Evolutionary conservation across 1,140 invertebrate species (phyloP).

Genomic region (Asobara japonica): DNA sequence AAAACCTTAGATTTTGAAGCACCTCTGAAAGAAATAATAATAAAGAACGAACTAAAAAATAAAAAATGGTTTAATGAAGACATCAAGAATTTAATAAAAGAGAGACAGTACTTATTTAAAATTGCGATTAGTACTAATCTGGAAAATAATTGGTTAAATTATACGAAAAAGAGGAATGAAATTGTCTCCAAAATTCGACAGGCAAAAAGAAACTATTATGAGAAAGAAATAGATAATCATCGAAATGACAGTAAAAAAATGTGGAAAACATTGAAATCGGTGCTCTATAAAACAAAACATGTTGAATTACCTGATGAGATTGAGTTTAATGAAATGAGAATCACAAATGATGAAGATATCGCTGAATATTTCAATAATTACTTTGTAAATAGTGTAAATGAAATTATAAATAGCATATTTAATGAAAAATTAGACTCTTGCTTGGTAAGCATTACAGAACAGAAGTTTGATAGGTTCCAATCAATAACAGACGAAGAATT

Average conservation of each 20-base stretch:
- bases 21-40: too few relatives aligned
- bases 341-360: background rate
- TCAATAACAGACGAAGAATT: background rate
- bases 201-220: slow-evolving; percentile 22
- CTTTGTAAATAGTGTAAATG: slow-evolving; percentile 3
- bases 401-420: slow-evolving; percentile 1
- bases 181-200: background rate
- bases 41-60: background rate
- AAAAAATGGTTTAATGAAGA: slow-evolving; percentile 22
- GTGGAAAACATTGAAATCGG: slow-evolving; percentile 26
- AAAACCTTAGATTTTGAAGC: too few relatives aligned
- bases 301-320: background rate
- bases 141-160: background rate
- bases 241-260: background rate
- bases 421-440: background rate
- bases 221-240: background rate
- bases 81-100: background rate
- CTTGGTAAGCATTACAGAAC: background rate
- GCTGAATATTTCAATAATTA: background rate
- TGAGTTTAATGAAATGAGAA: background rate
- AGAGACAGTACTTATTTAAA: slow-evolving; percentile 5
- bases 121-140: background rate
- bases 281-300: slow-evolving; percentile 15
- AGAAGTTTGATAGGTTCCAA: background rate
- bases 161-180: slow-evolving; percentile 23